Evolutionary conservation across 2,113 vertebrate genomes (phyloP).

Genomic region (Zapus hudsonius): DNA sequence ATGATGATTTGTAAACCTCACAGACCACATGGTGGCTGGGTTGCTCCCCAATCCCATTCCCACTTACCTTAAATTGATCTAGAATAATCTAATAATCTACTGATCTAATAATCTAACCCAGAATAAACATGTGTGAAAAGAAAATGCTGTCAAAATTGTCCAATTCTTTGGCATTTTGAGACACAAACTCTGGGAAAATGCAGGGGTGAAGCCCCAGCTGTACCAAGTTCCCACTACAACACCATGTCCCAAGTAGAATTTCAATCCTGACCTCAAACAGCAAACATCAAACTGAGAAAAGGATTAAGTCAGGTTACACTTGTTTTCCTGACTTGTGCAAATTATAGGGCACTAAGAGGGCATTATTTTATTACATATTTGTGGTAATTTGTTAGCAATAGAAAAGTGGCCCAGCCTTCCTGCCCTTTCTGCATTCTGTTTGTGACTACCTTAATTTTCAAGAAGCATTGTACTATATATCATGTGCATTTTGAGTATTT

Average conservation of each 20-base stretch:
- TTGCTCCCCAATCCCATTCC: too few relatives aligned
- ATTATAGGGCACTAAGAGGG: accelerated
- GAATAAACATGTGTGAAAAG: too few relatives aligned
- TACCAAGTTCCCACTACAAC: too few relatives aligned
- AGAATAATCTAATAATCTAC: too few relatives aligned
- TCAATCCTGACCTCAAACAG: accelerated
- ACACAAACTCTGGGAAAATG: too few relatives aligned
- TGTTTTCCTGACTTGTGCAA: background rate
- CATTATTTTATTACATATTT: background rate
- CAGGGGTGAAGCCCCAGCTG: too few relatives aligned
- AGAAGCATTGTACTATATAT: background rate
- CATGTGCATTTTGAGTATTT: background rate
- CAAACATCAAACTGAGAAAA: background rate
- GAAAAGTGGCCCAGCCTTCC: background rate
- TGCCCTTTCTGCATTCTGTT: background rate
- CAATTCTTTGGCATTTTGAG: too few relatives aligned
- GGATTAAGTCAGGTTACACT: accelerated
- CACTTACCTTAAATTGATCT: too few relatives aligned
- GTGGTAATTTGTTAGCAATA: background rate
- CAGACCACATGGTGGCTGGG: too few relatives aligned
- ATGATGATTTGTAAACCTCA: too few relatives aligned
- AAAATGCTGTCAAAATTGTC: too few relatives aligned
- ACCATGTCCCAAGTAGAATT: accelerated
- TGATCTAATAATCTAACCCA: too few relatives aligned
- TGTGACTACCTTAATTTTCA: background rate